Base-by-base conservation (phyloP, 1,140 invertebrate genomes). In the Rhopalosiphum padi region DNA sequence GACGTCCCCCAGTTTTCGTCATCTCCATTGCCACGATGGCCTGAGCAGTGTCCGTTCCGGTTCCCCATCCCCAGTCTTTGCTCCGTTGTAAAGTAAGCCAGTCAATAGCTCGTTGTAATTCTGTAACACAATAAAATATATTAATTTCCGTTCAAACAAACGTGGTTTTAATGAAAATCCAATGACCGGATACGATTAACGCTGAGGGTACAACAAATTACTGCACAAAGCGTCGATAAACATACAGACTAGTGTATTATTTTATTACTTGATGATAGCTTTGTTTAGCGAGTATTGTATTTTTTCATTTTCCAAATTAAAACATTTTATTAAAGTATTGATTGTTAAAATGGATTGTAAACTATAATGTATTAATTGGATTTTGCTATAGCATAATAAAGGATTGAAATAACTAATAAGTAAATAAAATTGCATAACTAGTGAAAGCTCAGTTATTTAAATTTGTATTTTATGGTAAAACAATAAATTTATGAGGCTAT, bases 21-120 rank as follows among this genome's bases (percentile, higher is more conserved):
- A 94, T 82, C 82, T 94, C 94, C 43, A 94, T 77, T 5, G 94
- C 94, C n/a, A 94, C 53, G 9, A 94, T 93, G 48, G 94, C 94
- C 77, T 94, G 93, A 2, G 94, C 94, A 0, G 94, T 94, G 37
- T 94, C 94, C 21, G 93, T 77, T 37, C 94, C 94, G 88, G 90
- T 94, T 9, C 94, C 94, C 94, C 94, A 94, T 41, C 94, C 94
- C 92, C 94, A 94, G 92, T 94, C 93, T 86, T 93, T 93, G 23
- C 82, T 82, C 5, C 94, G 48, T 82, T 94, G 94, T 21, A 86
- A 41, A 23, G 94, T 89, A 23, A 94, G 89, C 94, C 94, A 94
- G 77, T 94, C 91, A 30, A 94, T 82, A 23, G 94, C 94, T 93
- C 91, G 93, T 86, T 94, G 94, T 15, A 93, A 93, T 94, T 94